Base-by-base conservation (phyloP, 2,113 vertebrate genomes). In the Festucalex cinctus region DNA sequence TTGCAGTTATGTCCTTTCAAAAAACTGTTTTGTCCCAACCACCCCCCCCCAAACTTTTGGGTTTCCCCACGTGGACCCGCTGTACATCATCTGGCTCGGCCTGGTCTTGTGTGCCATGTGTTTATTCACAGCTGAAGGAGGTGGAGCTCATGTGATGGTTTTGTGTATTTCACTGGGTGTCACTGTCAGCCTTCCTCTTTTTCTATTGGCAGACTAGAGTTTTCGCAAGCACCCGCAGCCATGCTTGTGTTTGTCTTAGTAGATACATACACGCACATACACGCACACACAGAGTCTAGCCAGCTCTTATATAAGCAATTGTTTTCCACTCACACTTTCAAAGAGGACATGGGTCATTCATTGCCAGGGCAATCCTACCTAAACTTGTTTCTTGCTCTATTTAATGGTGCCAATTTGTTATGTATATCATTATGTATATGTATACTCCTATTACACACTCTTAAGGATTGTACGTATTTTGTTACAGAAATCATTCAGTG, bases 281-380 rank as follows among this genome's bases (percentile, higher is more conserved):
- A 70, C 22, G 57, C 14, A 44, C 32, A 64, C 41, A 65, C 70
- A 56, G 7, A 56, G 57, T 79, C 73, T 73, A 78, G 79, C 71
- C 54, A 71, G 65, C 48, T 68, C 59, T 76, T 83, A 58, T 63
- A 64, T 86, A 58, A 58, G 32, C 8, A n/a, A 51, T n/a, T 51
- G 48, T 51, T n/a, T 51, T 51, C 20, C 48, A 51, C n/a, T 4
- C 28, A 35, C 28, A 58, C 17, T 58, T 35, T 58, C 28, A 20
- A 35, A 32, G 20, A 22, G 26, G 9, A 57, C 17, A 32, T 22
- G 19, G n/a, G 53, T 58, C 32, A 58, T 20, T 58, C 32, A 20
- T 58, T 32, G 26, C 35, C 32, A 9, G 44, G 39, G 14, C 43
- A 46, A 46, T 51, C 2, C 48, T n/a, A 51, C 20, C 48, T 14